These are phyloP conservation scores for Macheiramphus alcinus DNA, from an alignment of 2,113 vertebrate genomes.

Conservation along the genomic window DNA sequence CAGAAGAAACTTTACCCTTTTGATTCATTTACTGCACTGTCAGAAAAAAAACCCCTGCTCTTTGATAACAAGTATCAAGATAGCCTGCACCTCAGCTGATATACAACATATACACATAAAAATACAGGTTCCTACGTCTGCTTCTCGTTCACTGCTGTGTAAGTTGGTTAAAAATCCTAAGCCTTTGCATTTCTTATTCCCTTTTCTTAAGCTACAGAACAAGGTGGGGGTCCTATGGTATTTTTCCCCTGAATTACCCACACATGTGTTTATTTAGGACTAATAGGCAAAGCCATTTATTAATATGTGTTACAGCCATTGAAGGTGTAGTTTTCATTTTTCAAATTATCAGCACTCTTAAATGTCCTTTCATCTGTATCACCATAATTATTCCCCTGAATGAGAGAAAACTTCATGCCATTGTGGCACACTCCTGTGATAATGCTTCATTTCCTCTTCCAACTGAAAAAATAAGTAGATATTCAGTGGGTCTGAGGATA, in stretches of 20 bases:
- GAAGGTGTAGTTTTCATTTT: not conserved
- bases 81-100: not conserved
- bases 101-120: not conserved
- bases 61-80: not conserved
- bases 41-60: not conserved
- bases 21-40: not conserved
- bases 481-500: not conserved
- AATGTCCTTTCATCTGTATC: not conserved
- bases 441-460: not conserved
- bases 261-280: not conserved
- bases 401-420: not conserved
- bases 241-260: not conserved
- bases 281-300: not conserved
- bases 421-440: not conserved
- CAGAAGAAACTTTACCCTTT: not conserved
- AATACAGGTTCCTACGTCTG: accelerated
- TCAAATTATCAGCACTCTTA: not conserved
- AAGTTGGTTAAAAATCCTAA: not conserved
- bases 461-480: not conserved
- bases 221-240: accelerated
- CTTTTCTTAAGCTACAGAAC: not conserved
- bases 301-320: not conserved
- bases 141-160: not conserved
- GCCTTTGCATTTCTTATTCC: not conserved
- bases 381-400: not conserved